Conservation (phyloP, 2,113 vertebrate species). For the Anthoscopus minutus region DNA sequence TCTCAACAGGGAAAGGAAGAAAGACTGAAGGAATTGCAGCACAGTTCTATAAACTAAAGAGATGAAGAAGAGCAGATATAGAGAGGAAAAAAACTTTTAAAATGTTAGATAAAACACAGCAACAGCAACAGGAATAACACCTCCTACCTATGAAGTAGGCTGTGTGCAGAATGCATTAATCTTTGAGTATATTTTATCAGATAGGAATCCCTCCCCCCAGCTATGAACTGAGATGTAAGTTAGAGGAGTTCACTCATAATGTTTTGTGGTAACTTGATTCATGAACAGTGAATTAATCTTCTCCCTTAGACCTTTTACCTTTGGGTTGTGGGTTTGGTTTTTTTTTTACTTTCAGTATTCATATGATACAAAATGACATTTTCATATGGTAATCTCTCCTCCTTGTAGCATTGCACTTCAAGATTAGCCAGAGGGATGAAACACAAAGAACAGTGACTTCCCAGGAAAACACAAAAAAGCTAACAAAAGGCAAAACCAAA, state of each 20-base stretch:
- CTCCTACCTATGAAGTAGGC: conserved; percentile 46
- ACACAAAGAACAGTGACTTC: background rate
- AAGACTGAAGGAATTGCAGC: background rate
- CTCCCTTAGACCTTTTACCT: conserved; percentile 41
- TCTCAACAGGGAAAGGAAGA: conserved; percentile 25
- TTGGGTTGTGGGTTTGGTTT: background rate
- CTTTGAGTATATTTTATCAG: conserved; percentile 33
- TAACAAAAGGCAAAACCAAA: background rate
- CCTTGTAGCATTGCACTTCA: conserved; percentile 47
- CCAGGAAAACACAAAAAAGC: background rate
- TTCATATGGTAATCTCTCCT: conserved; percentile 68
- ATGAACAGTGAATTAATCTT: conserved; percentile 48
- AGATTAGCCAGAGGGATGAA: conserved; percentile 43
- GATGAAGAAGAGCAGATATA: conserved; percentile 30
- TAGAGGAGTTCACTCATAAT: background rate
- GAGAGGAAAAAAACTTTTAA: background rate
- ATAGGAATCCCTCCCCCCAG: conserved; percentile 23
- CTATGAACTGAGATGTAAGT: conserved; percentile 18
- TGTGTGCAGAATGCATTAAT: conserved; percentile 53
- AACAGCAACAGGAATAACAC: conserved; percentile 44
- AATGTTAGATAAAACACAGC: conserved; percentile 45
- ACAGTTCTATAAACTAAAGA: conserved; percentile 10
- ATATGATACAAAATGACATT: conserved; percentile 63
- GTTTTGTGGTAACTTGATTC: conserved; percentile 18
- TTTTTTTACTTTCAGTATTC: conserved; percentile 30